Evolutionary conservation across 2,113 vertebrate species (phyloP).

Genomic region (Cryptomyrus ogoouensis): DNA sequence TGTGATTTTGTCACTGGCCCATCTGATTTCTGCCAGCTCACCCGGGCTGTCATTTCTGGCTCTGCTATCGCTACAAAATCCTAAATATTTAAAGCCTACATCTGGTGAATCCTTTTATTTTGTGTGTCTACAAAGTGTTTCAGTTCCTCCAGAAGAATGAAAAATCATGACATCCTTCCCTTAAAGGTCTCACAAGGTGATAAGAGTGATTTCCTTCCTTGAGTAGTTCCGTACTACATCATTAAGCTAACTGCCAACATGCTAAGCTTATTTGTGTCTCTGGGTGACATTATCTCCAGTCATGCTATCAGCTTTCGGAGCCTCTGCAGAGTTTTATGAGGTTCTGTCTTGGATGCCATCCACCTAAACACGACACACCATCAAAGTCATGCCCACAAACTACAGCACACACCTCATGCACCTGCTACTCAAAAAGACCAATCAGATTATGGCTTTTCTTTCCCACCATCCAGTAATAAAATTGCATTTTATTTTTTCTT

Average conservation of each 20-base stretch:
- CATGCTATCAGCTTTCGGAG: constrained; percentile 42
- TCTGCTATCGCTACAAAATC: not conserved
- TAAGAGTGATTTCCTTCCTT: constrained; percentile 45
- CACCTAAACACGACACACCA: not conserved
- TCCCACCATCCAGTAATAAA: constrained; percentile 11
- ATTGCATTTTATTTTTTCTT: constrained; percentile 28
- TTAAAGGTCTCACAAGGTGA: constrained; percentile 33
- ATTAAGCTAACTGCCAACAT: constrained; percentile 54
- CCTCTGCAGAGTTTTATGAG: constrained; percentile 44
- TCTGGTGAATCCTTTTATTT: not conserved
- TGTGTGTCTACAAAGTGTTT: not conserved
- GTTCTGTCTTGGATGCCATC: constrained; percentile 1
- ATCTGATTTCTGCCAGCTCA: not conserved
- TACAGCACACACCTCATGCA: constrained; percentile 35
- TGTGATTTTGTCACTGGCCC: not conserved
- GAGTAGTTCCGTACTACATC: constrained; percentile 33
- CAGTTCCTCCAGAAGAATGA: not conserved
- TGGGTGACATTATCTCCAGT: constrained; percentile 47
- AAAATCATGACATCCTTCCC: not conserved
- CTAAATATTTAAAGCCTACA: not conserved
- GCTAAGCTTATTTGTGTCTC: constrained; percentile 59
- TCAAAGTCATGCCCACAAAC: constrained; percentile 39
- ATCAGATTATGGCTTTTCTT: constrained; percentile 47
- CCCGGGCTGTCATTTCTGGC: not conserved
- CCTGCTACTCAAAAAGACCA: constrained; percentile 39